A percentile compares a stretch with the other conserved stretches of the same genome.
phyloP scores from a whole-genome alignment of 1,140 invertebrate species.

The Carposina sasakii region DNA sequence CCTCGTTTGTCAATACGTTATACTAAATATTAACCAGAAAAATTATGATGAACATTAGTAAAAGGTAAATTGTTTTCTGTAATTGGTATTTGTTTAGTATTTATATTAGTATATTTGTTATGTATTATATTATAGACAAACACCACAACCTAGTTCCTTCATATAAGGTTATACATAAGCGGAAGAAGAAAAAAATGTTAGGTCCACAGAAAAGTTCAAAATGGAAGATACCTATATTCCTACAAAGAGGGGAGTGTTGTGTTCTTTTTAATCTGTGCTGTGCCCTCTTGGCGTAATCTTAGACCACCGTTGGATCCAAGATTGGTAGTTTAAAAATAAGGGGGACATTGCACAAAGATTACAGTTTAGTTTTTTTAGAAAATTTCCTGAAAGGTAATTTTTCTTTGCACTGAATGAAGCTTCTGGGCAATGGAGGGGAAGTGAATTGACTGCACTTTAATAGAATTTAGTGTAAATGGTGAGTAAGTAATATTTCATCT shows the following conservation, averaged over 20 bases:
- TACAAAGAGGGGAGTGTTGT: conserved; percentile 12
- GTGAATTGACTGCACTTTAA: neutral
- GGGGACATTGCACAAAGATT: neutral
- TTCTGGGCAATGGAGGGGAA: neutral
- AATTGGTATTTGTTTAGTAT: neutral
- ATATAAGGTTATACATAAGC: neutral
- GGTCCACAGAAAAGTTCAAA: too few relatives aligned
- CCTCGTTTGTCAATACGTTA: too few relatives aligned
- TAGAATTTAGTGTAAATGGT: neutral
- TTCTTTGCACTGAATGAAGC: neutral
- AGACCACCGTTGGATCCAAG: neutral
- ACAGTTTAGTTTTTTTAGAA: neutral
- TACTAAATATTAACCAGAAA: too few relatives aligned
- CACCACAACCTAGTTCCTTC: neutral
- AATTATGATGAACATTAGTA: neutral
- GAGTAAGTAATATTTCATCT: neutral
- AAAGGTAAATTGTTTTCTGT: neutral
- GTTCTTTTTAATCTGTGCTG: conserved; percentile 24
- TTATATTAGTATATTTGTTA: neutral
- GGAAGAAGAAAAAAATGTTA: neutral
- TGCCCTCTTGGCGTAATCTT: conserved; percentile 19
- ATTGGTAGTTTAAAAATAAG: neutral
- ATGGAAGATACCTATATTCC: conserved; percentile 1
- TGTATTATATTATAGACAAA: neutral
- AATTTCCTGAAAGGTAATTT: neutral